Evolutionary conservation across 2,888 invertebrate species (phyloP), one percentile per base, ranked within the genome.

Genomic region (Cryptops parisi): DNA sequence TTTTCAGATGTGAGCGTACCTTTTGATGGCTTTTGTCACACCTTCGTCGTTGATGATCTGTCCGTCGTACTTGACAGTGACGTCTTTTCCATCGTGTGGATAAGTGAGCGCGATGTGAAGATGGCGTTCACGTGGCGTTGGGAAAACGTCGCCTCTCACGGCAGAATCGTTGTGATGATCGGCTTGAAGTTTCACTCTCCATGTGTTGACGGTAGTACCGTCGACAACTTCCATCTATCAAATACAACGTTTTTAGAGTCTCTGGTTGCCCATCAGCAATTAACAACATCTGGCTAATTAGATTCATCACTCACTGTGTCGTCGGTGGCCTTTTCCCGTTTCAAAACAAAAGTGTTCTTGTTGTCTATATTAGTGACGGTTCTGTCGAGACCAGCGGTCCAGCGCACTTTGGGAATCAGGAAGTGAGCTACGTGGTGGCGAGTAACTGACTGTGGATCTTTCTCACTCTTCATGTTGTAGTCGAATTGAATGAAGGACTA

Each of bases 1-100:
- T 47, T 47, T 12, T 9, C 19, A 41, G 43, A 15, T 5, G 17
- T 41, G 6, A n/a, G 5, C 6, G 3, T 38, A 49, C 49, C 39
- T 39, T 15, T 15, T 15, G 1, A 1, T 2, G 1, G 50, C 50
- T 24, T 50, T 41, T 19, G 25, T 21, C n/a, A 24, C 1, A 2
- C 24, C 50, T 23, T 41, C 50, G 27, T 50, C 50, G 27, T 50
- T 50, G 2, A 50, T 50, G 41, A 25, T 25, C 19, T 40, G 21
- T 12, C 24, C 15, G 1, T 50, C 25, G 19, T 41, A 50, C 24
- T 17, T 40, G 1, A 50, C 2, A 5, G 24, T 25, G 2, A 41
- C 25, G 1, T 50, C 2, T 2, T 15, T 17, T n/a, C 41, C 41
- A 22, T 41, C 50, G n/a, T 2, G 22, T 1, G 50, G 50, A 17